Percentiles rank a stretch among this genome's conserved stretches.
Evolutionary conservation across 2,888 invertebrate genomes (phyloP).

Genomic region (Ligdia adustata): DNA sequence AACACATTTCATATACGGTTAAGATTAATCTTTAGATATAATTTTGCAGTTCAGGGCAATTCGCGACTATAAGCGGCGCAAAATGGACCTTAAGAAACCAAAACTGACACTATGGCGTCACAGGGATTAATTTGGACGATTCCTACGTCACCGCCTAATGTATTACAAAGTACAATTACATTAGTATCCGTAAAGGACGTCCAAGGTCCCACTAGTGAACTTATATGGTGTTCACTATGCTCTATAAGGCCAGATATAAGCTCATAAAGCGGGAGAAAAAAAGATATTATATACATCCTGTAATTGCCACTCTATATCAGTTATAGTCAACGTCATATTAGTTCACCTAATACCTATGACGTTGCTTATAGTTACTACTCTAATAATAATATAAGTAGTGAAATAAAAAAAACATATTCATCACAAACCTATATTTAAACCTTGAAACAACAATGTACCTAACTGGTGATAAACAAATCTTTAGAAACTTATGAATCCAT

Average conservation of each 20-base stretch:
- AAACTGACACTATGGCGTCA: slow-evolving; percentile 63
- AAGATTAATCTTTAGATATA: slow-evolving; percentile 41
- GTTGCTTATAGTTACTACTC: slow-evolving; percentile 5
- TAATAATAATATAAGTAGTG: no score
- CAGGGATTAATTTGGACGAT: slow-evolving; percentile 63
- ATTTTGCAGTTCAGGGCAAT: slow-evolving; percentile 40
- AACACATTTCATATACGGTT: slow-evolving; percentile 37
- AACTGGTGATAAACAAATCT: no score
- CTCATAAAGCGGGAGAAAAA: slow-evolving; percentile 41
- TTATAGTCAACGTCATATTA: no score
- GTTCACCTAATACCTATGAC: slow-evolving; percentile 18
- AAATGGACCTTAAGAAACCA: slow-evolving; percentile 47
- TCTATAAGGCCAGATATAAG: slow-evolving; percentile 48
- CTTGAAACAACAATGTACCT: no score
- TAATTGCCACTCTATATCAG: slow-evolving; percentile 26
- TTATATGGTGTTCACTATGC: slow-evolving; percentile 50
- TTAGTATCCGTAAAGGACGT: slow-evolving; percentile 63
- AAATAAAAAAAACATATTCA: no score
- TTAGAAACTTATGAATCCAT: no score
- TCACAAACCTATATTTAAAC: no score
- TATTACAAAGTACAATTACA: slow-evolving; percentile 58
- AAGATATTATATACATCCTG: slow-evolving; percentile 22
- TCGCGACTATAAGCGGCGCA: slow-evolving; percentile 33
- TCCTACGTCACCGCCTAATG: slow-evolving; percentile 66
- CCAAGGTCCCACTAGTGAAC: slow-evolving; percentile 55